Percentiles rank a stretch among this genome's conserved stretches.
Conservation (phyloP, 2,888 invertebrate genomes). For the Rhyacophila evoluta region DNA sequence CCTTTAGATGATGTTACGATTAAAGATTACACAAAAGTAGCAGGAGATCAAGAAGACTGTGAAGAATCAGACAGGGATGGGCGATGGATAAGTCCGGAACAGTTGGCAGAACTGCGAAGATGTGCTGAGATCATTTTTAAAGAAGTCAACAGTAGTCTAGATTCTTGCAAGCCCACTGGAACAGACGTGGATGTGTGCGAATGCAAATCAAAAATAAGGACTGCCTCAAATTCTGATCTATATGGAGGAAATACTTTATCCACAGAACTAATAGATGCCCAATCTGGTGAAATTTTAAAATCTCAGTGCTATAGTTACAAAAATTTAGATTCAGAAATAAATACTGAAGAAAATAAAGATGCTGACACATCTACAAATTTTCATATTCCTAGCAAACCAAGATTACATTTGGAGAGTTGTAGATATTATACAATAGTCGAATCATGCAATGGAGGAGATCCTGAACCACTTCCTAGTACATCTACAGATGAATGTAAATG, state of each 20-base stretch:
- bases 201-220: background rate
- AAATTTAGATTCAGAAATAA: background rate
- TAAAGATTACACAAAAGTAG: slow-evolving; percentile 25
- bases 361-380: background rate
- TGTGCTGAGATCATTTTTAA: slow-evolving; percentile 53
- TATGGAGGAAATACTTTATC: background rate
- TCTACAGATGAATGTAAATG: slow-evolving; percentile 9
- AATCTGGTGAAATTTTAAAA: background rate
- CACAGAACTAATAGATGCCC: background rate
- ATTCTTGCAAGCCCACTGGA: background rate
- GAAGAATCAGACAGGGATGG: slow-evolving; percentile 28
- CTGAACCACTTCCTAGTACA: background rate
- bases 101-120: slow-evolving; percentile 56
- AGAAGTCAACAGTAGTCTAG: slow-evolving; percentile 44
- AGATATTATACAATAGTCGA: background rate
- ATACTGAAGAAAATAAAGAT: background rate
- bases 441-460: background rate
- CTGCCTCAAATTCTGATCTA: background rate
- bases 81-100: slow-evolving; percentile 57
- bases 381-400: background rate
- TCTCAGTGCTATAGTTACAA: background rate
- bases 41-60: background rate
- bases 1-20: slow-evolving; percentile 13
- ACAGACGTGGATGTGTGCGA: background rate
- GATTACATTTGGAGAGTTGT: background rate